phyloP scores from a whole-genome alignment of 2,888 invertebrate species.

The Cephus pulcher region DNA sequence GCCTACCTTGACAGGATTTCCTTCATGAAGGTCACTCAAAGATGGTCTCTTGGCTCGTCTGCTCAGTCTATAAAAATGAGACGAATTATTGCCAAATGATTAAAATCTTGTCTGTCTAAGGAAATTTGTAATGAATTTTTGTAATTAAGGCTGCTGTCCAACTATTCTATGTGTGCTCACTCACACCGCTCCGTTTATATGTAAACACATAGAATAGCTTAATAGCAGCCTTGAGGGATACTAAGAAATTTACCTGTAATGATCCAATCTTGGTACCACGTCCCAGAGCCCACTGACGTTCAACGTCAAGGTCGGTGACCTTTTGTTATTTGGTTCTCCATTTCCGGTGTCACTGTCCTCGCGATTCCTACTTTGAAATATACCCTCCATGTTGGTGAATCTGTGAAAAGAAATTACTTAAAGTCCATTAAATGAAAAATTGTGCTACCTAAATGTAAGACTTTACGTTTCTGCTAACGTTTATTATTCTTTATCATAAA shows the following conservation, averaged over 20 bases:
- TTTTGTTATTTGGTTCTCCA: slow-evolving; percentile 45
- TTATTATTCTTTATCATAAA: not conserved
- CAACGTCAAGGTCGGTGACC: slow-evolving; percentile 57
- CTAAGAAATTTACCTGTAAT: slow-evolving; percentile 52
- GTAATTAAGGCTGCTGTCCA: not conserved
- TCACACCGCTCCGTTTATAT: too few relatives aligned
- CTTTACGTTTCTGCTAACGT: not conserved
- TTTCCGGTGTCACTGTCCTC: slow-evolving; percentile 50
- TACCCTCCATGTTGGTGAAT: slow-evolving; percentile 51
- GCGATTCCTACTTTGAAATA: slow-evolving; percentile 46
- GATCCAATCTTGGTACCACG: slow-evolving; percentile 61
- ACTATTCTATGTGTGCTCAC: too few relatives aligned
- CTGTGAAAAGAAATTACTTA: slow-evolving; percentile 35
- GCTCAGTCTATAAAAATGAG: slow-evolving; percentile 50
- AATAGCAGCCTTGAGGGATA: not conserved
- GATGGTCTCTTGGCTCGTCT: slow-evolving; percentile 85
- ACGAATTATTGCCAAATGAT: not conserved
- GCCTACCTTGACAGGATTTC: slow-evolving; percentile 66
- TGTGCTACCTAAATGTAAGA: not conserved
- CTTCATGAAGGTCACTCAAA: slow-evolving; percentile 82
- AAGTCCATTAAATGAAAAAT: not conserved
- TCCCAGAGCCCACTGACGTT: slow-evolving; percentile 64
- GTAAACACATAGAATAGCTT: too few relatives aligned
- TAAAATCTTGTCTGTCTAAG: not conserved
- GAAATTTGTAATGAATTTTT: not conserved